Evolutionary conservation across 2,888 invertebrate species (phyloP), one percentile per base, ranked within the genome.

Genomic region (Octodonta nipae): DNA sequence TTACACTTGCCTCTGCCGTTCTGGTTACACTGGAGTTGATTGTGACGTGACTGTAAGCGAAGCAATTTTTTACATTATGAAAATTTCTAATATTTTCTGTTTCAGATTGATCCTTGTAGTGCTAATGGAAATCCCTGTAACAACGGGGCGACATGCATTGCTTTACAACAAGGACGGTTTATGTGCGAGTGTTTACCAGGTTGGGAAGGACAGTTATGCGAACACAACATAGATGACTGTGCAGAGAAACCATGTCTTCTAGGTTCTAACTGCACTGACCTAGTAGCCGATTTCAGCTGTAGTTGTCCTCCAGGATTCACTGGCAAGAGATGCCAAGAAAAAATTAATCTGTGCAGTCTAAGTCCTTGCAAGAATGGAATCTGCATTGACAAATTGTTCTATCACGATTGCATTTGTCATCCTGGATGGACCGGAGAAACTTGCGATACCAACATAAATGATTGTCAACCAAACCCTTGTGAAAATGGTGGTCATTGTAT

Each of bases 191-290:
- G 98, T 59, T 66, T 86, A 32, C 82, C 89, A 12, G 98, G 98
- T 24, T 98, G 96, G 95, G 89, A 91, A 58, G 98, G 98, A 37
- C 83, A 87, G 48, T 79, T 82, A 38, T 98, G 98, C 59, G 89
- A 92, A 56, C 71, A 71, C n/a, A 89, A 92, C 55, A 85, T 78
- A 40, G 82, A 95, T 52, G 93, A 95, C 54, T 95, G 93, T 58
- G 79, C 85, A 4, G 91, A 91, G 58, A 78, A 79, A 44, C 93
- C 93, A 14, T 92, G 92, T 56, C 68, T 91, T 1, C 65, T 95
- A 14, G 86, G 83, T 1, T 81, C 92, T 1, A 84, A 84, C 45
- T 95, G 95, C 58, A 89, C 91, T 0, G 96, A 96, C 61, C 68
- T 93, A 45, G 78, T 95, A 0, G 86, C 86, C 41, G 95, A 95